Base-by-base conservation (phyloP, 2,113 vertebrate genomes). In the Myiagra hebetior region DNA sequence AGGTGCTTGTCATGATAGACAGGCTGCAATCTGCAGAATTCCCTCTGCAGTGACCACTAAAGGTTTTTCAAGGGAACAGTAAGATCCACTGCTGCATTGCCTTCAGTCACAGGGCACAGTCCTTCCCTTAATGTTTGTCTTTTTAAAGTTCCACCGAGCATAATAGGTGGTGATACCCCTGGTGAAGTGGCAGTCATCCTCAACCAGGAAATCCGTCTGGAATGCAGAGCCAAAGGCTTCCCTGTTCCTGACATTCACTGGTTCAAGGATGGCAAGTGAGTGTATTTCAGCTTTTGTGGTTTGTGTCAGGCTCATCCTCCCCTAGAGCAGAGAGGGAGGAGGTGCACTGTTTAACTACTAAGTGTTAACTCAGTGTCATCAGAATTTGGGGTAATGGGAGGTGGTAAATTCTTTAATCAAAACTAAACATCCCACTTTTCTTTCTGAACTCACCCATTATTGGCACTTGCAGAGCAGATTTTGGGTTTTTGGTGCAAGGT, bases 211-310 rank as follows among this genome's bases (percentile, higher is more conserved):
- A 90, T 98, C 73, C 98, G 24, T 56, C 97, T 99, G 81, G 98
- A 99, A 84, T 99, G 99, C 88, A 98, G 95, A 70, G 99, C 98
- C 86, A 98, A 96, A 96, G 99, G 99, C 70, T 97, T 97, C 35
- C 99, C 99, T 33, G 98, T 98, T 87, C 99, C 99, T 46, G 94
- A 93, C 76, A 98, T 99, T 84, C 98, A 99, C 94, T 99, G 99
- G 99, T 99, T 98, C 98, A 99, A 99, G 97, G 99, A 99, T 94
- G 98, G 99, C 95, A 99, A 98, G 99, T 99, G 95, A 98, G 99
- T 98, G 41, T 37, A 16, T 56, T 23, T 31, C 11, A 55, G 27
- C 39, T 89, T 41, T 65, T 59, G 39, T 39, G 42, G 7, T 83
- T 42, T 93, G 15, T 88, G 28, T 53, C 85, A 33, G 50, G 57